These are phyloP conservation scores for Dermochelys coriacea DNA, from an alignment of 2,797 vertebrate genomes.

Conservation along the genomic window DNA sequence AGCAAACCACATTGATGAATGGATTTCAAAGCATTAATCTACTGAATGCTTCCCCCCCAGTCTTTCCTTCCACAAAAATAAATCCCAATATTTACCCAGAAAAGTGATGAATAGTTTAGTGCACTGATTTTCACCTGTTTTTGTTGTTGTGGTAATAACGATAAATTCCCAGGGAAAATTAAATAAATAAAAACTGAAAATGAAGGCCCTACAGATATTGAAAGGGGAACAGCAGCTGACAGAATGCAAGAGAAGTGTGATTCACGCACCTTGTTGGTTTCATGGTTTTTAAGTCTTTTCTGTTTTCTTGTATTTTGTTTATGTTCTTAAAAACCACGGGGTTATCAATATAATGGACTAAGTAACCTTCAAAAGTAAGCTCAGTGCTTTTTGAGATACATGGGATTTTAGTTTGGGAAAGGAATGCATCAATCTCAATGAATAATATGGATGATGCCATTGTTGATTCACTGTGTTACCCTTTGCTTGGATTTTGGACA, in stretches of 20 bases:
- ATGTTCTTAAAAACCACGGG: neutral
- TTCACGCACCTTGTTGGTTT: neutral
- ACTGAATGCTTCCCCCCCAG: no score
- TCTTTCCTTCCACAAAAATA: no score
- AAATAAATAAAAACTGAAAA: no score
- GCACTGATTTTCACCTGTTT: no score
- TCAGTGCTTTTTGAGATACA: conserved; percentile 15
- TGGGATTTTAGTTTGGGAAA: neutral
- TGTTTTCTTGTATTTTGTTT: neutral
- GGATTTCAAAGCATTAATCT: no score
- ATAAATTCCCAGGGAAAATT: no score
- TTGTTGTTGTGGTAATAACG: no score
- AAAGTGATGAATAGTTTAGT: no score
- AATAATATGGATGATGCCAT: conserved; percentile 23
- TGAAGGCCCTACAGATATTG: no score
- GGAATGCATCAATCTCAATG: neutral
- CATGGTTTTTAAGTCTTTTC: neutral
- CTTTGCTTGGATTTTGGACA: conserved; percentile 12
- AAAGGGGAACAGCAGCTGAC: neutral
- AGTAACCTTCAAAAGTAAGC: neutral
- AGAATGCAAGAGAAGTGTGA: neutral
- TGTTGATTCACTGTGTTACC: neutral
- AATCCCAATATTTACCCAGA: no score
- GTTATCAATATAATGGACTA: neutral
- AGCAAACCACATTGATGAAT: no score